Conservation (phyloP, 2,113 vertebrate genomes). For the Thermophis baileyi region DNA sequence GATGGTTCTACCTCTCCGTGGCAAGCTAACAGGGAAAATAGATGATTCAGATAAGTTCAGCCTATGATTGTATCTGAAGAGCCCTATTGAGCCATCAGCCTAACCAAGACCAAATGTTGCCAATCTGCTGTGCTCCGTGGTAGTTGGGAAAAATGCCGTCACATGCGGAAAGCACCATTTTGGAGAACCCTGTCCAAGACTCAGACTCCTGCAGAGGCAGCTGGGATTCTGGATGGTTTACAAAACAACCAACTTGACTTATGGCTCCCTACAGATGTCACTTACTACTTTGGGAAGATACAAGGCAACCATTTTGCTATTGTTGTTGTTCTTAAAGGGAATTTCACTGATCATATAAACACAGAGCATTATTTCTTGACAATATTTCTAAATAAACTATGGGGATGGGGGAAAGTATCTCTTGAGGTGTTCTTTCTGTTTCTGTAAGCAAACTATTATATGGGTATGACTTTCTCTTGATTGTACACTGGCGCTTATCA, state of each 20-base stretch:
- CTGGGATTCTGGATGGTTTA: not conserved
- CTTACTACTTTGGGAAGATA: not conserved
- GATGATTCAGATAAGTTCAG: not conserved
- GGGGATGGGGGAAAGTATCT: not conserved
- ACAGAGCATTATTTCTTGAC: not conserved
- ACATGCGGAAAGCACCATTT: not conserved
- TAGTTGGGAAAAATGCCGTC: not conserved
- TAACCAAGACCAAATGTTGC: not conserved
- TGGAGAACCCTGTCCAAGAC: not conserved
- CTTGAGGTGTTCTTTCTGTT: not conserved
- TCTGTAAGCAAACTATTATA: not conserved
- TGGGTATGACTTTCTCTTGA: slow-evolving; percentile 30
- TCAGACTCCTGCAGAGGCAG: not conserved
- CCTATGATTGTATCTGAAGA: not conserved
- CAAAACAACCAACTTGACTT: no score
- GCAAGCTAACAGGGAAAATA: not conserved
- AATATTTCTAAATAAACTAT: not conserved
- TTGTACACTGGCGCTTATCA: not conserved
- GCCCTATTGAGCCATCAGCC: no score
- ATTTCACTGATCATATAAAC: not conserved
- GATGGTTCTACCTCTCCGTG: not conserved
- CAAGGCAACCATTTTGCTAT: not conserved
- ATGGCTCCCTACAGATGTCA: not conserved
- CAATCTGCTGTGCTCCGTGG: not conserved
- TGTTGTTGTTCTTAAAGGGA: not conserved